These are phyloP conservation scores for Drosophila birchii DNA, from an alignment of 2,888 invertebrate genomes.

Conservation along the genomic window DNA sequence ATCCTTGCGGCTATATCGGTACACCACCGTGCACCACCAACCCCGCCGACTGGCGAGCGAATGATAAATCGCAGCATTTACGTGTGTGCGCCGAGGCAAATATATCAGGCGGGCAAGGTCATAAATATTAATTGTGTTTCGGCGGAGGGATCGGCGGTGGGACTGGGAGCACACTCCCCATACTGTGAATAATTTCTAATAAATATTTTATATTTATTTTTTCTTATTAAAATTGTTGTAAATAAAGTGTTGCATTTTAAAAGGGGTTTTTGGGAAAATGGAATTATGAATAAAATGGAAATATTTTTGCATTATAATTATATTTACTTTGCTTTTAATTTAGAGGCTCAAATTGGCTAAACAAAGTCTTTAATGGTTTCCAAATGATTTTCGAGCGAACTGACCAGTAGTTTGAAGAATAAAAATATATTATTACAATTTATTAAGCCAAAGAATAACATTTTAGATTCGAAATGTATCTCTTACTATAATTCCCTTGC, in stretches of 20 bases:
- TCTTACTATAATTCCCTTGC: too few species aligned
- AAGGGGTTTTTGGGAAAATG: background rate
- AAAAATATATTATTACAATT: too few species aligned
- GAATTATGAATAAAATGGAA: background rate
- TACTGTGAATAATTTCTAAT: slow-evolving; percentile 11
- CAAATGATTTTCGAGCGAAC: too few species aligned
- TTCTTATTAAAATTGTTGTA: too few species aligned
- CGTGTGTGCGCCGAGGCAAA: slow-evolving; percentile 78
- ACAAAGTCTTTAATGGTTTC: too few species aligned
- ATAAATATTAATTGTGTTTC: slow-evolving; percentile 79
- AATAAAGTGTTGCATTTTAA: background rate
- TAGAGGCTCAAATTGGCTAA: too few species aligned
- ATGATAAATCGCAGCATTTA: slow-evolving; percentile 78
- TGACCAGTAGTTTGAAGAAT: too few species aligned
- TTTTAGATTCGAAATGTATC: too few species aligned
- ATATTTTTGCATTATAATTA: too few species aligned
- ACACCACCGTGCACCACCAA: slow-evolving; percentile 2
- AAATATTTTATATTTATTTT: background rate
- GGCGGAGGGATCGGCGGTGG: slow-evolving; percentile 40
- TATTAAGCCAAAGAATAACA: too few species aligned
- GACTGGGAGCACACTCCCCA: slow-evolving; percentile 19
- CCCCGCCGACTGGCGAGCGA: slow-evolving; percentile 11
- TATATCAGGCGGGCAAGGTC: slow-evolving; percentile 79
- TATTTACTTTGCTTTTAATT: too few species aligned
- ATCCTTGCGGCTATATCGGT: slow-evolving; percentile 72